Conservation (phyloP, 2,888 invertebrate species). For the Folsomia candida region DNA sequence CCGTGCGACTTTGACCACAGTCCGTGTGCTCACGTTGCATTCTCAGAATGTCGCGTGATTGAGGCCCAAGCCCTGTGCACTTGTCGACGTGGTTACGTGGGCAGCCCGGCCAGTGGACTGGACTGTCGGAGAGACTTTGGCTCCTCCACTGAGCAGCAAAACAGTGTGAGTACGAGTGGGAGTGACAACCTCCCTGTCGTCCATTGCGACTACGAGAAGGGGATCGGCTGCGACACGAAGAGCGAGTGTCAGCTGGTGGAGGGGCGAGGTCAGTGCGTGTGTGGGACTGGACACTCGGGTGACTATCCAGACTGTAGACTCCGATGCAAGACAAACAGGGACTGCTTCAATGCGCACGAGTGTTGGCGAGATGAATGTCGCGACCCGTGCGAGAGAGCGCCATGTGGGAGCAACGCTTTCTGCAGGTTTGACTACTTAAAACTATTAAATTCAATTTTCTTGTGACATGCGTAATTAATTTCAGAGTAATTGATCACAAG, state of each 20-base stretch:
- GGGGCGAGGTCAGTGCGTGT: slow-evolving; percentile 23
- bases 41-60: slow-evolving; percentile 31
- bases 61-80: slow-evolving; percentile 33
- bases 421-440: slow-evolving; percentile 23
- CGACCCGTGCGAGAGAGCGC: slow-evolving; percentile 27
- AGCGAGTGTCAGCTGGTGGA: slow-evolving; percentile 28
- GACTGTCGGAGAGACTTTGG: slow-evolving; percentile 26
- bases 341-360: slow-evolving; percentile 26
- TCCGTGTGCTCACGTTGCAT: slow-evolving; percentile 30
- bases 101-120: slow-evolving; percentile 29
- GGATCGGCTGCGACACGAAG: slow-evolving; percentile 26
- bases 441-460: background rate
- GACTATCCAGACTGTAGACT: slow-evolving; percentile 32
- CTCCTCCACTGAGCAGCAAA: background rate
- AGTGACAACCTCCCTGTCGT: background rate
- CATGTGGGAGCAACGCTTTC: slow-evolving; percentile 28
- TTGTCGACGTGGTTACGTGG: slow-evolving; percentile 29
- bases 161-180: background rate
- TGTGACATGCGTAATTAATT: background rate
- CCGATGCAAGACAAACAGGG: slow-evolving; percentile 29
- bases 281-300: slow-evolving; percentile 25
- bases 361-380: slow-evolving; percentile 33
- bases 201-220: slow-evolving; percentile 28
- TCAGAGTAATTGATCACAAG: slow-evolving; percentile 24
- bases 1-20: slow-evolving; percentile 27